A percentile compares a stretch with the other conserved stretches of the same genome.
phyloP scores from a whole-genome alignment of 1,140 invertebrate genomes.

The Oreohelix idahoensis region DNA sequence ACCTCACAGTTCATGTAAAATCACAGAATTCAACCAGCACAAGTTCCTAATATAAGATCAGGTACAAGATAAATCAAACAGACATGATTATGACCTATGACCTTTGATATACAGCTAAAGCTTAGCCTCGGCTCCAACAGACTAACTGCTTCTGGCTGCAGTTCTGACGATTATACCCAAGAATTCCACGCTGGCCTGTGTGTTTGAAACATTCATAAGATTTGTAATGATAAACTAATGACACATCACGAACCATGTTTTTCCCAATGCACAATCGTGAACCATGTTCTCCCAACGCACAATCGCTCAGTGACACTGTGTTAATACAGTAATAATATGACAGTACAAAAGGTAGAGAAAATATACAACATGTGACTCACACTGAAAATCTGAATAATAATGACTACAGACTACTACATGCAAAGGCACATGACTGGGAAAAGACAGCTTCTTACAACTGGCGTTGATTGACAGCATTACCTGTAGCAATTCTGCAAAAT shows the following conservation, averaged over 20 bases:
- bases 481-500: background rate
- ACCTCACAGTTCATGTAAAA: background rate
- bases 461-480: background rate
- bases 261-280: too few relatives aligned
- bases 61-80: background rate
- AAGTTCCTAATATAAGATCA: too few relatives aligned
- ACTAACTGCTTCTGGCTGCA: too few relatives aligned
- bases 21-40: background rate
- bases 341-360: background rate
- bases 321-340: background rate
- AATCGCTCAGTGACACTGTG: background rate
- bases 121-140: background rate
- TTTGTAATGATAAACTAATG: too few relatives aligned
- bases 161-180: too few relatives aligned
- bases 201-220: too few relatives aligned
- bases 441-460: background rate
- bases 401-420: background rate
- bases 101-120: background rate
- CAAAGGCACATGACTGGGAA: slow-evolving; percentile 33
- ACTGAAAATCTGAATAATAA: background rate
- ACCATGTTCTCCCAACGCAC: too few relatives aligned
- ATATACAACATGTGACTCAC: slow-evolving; percentile 1
- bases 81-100: background rate
- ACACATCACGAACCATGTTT: too few relatives aligned
- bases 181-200: too few relatives aligned